These are phyloP conservation scores for Copidosoma floridanum DNA, from an alignment of 1,140 invertebrate species.

Conservation along the genomic window DNA sequence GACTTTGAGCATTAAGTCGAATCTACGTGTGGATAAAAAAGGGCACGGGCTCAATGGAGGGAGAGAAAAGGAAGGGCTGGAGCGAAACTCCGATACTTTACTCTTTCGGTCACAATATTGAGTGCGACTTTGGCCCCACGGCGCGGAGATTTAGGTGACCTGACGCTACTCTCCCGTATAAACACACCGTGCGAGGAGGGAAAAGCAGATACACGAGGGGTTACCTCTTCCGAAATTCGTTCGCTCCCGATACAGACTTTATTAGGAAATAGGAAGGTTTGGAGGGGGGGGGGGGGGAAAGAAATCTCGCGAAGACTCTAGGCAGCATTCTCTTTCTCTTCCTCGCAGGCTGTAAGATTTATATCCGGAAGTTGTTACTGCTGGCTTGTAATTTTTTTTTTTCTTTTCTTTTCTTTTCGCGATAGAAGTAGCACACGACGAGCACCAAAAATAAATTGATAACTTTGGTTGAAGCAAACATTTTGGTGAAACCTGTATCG, in stretches of 20 bases:
- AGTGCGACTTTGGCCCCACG: conserved; percentile 47
- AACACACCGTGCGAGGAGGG: conserved; percentile 26
- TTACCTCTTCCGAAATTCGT: conserved; percentile 39
- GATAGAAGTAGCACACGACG: not conserved
- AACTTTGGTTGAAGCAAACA: not conserved
- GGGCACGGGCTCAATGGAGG: conserved; percentile 25
- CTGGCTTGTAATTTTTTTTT: conserved; percentile 14
- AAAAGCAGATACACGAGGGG: conserved; percentile 27
- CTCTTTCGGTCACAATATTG: conserved; percentile 53
- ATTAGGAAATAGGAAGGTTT: conserved; percentile 35
- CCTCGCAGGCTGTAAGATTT: conserved; percentile 23
- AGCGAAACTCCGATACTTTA: conserved; percentile 47
- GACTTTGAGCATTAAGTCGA: conserved; percentile 14
- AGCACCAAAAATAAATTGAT: not conserved
- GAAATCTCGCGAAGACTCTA: too few species aligned
- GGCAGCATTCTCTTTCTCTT: too few species aligned
- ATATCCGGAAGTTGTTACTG: conserved; percentile 27
- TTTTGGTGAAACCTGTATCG: too few species aligned
- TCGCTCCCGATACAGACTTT: conserved; percentile 46
- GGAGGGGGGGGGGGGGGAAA: not conserved
- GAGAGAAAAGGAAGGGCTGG: conserved; percentile 31
- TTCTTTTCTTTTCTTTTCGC: too few species aligned
- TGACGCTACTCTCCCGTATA: too few species aligned
- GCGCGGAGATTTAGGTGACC: conserved; percentile 48
- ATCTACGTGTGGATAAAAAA: conserved; percentile 15